Percentiles rank a stretch among this genome's conserved stretches.
These are phyloP conservation scores for Taenioides sp. DNA, from an alignment of 2,797 vertebrate species.

Conservation along the genomic window DNA sequence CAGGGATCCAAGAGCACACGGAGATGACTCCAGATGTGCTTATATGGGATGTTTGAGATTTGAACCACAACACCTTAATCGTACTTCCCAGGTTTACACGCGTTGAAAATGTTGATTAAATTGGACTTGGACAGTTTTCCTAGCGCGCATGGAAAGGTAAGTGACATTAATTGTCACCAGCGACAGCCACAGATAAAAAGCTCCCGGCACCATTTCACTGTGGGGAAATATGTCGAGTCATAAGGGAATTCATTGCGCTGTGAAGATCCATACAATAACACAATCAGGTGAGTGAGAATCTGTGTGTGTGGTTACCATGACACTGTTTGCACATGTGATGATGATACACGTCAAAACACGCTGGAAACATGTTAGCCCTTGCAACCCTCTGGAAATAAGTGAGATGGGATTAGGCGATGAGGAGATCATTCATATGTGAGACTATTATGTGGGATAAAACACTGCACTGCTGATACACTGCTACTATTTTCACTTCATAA, in stretches of 20 bases:
- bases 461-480: conserved; percentile 36
- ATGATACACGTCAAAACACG: conserved; percentile 57
- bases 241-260: conserved; percentile 36
- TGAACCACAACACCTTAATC: too few species aligned
- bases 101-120: too few species aligned
- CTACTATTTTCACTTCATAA: conserved; percentile 36
- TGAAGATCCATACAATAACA: conserved; percentile 31
- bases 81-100: too few species aligned
- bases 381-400: conserved; percentile 53
- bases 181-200: conserved; percentile 59
- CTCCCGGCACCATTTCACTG: conserved; percentile 37
- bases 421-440: conserved; percentile 61
- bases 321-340: conserved; percentile 27
- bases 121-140: too few species aligned
- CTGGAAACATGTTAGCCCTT: conserved; percentile 40
- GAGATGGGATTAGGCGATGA: conserved; percentile 65
- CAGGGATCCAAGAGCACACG: too few species aligned
- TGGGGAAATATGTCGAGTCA: conserved; percentile 44
- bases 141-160: neutral
- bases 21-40: too few species aligned
- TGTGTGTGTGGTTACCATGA: conserved; percentile 16
- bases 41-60: too few species aligned
- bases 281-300: conserved; percentile 26
- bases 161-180: conserved; percentile 76
- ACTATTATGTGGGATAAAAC: conserved; percentile 58